Conservation (phyloP, 2,888 invertebrate genomes). For the Tachina fera region DNA sequence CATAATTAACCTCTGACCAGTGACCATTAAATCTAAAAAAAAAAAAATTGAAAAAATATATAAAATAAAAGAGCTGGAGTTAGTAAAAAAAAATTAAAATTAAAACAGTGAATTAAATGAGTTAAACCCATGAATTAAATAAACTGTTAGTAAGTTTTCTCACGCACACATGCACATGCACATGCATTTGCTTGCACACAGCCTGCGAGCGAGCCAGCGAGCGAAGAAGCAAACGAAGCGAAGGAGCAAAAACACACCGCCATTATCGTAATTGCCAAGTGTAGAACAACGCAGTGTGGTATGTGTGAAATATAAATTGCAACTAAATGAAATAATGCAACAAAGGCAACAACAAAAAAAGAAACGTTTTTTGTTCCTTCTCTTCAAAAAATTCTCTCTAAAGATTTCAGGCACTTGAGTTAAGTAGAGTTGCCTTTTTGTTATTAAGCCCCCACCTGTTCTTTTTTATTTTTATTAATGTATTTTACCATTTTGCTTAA, state of each 20-base stretch:
- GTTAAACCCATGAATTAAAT: slow-evolving; percentile 55
- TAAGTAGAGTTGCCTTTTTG: slow-evolving; percentile 34
- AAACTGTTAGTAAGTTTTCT: slow-evolving; percentile 18
- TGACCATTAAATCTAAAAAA: slow-evolving; percentile 51
- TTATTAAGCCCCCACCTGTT: slow-evolving; percentile 13
- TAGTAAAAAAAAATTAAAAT: neutral
- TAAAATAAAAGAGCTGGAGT: neutral
- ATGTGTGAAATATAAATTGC: slow-evolving; percentile 56
- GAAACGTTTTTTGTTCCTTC: neutral
- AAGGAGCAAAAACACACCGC: neutral
- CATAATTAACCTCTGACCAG: slow-evolving; percentile 45
- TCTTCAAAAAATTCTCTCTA: slow-evolving; percentile 23
- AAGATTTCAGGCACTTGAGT: slow-evolving; percentile 58
- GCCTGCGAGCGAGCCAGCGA: neutral
- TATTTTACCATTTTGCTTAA: slow-evolving; percentile 23
- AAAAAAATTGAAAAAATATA: neutral
- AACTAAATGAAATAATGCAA: slow-evolving; percentile 18
- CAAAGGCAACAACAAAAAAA: slow-evolving; percentile 6
- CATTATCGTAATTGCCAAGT: slow-evolving; percentile 35
- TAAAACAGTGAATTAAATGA: slow-evolving; percentile 44
- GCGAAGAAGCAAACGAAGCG: neutral
- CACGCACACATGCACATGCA: slow-evolving; percentile 16
- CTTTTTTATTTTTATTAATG: neutral
- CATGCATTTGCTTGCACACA: neutral
- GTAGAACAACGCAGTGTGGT: slow-evolving; percentile 11